These are phyloP conservation scores for Clupea harengus DNA, from an alignment of 2,113 vertebrate species.

Conservation along the genomic window DNA sequence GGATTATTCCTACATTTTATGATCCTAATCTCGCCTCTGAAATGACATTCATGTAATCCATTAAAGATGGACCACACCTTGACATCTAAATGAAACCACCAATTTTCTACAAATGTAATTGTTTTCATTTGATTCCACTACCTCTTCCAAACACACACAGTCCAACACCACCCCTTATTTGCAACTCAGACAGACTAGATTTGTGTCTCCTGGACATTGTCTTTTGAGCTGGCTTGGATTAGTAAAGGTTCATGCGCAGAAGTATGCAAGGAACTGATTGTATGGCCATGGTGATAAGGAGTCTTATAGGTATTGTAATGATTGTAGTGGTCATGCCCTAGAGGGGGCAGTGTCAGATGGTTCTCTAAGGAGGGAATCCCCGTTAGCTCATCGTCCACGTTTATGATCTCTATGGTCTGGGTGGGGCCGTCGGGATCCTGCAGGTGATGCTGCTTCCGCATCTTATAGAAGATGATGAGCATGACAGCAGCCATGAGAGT, in stretches of 20 bases:
- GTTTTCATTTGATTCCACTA: background rate
- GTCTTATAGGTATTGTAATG: constrained; percentile 98
- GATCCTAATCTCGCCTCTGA: background rate
- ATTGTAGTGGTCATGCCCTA: constrained; percentile 98
- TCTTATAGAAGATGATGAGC: constrained; percentile 99
- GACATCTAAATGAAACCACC: constrained; percentile 18
- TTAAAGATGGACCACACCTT: constrained; percentile 6
- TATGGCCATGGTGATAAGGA: constrained; percentile 92
- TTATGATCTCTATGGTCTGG: constrained; percentile 96
- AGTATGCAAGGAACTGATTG: constrained; percentile 97
- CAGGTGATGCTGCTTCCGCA: constrained; percentile 97
- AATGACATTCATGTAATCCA: constrained; percentile 14
- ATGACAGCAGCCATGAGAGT: constrained; percentile 98
- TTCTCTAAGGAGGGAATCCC: constrained; percentile 90
- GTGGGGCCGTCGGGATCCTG: constrained; percentile 92
- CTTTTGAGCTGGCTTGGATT: constrained; percentile 78
- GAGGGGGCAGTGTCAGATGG: constrained; percentile 91
- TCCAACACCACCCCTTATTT: constrained; percentile 47
- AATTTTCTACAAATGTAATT: constrained; percentile 6
- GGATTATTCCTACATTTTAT: constrained; percentile 14
- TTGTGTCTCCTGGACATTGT: constrained; percentile 80
- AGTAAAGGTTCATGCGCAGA: constrained; percentile 99
- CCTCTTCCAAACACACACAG: constrained; percentile 8
- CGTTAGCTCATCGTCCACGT: constrained; percentile 93
- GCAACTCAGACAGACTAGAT: constrained; percentile 75